Conservation (phyloP, 2,888 invertebrate genomes). For the Crioceris asparagi region DNA sequence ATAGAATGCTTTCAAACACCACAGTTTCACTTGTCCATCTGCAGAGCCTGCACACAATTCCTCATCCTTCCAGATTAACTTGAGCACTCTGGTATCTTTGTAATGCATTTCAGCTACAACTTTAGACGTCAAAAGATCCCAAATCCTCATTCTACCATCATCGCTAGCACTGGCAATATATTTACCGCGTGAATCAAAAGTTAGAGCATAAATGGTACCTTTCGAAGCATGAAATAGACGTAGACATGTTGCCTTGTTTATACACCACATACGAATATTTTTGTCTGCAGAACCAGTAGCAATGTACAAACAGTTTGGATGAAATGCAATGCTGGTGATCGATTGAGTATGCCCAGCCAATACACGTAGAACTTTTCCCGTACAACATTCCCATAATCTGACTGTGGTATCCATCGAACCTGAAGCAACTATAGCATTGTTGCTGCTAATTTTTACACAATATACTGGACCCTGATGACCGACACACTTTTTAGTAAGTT, state of each 20-base stretch:
- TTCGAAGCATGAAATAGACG: conserved; percentile 71
- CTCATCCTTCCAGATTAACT: conserved; percentile 50
- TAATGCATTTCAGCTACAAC: conserved; percentile 54
- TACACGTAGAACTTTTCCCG: conserved; percentile 70
- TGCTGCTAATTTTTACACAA: conserved; percentile 65
- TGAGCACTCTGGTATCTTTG: conserved; percentile 51
- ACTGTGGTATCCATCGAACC: conserved; percentile 74
- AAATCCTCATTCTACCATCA: conserved; percentile 58
- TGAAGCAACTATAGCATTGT: conserved; percentile 61
- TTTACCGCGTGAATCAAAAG: conserved; percentile 78
- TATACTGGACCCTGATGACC: conserved; percentile 88
- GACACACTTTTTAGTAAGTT: conserved; percentile 36
- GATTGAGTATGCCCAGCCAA: conserved; percentile 83
- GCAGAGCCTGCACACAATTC: conserved; percentile 57
- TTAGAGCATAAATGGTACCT: conserved; percentile 61
- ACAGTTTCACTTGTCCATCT: conserved; percentile 55
- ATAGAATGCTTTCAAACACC: conserved; percentile 39
- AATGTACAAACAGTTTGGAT: conserved; percentile 82
- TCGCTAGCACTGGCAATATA: conserved; percentile 77
- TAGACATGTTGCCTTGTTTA: conserved; percentile 70
- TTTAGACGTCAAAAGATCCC: conserved; percentile 59
- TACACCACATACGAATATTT: conserved; percentile 77
- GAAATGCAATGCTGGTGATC: conserved; percentile 82
- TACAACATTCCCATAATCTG: conserved; percentile 71
- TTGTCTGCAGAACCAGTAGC: conserved; percentile 88